These are phyloP conservation scores for Acanthurus lineatus DNA, from an alignment of 2,797 vertebrate genomes.

Conservation along the genomic window DNA sequence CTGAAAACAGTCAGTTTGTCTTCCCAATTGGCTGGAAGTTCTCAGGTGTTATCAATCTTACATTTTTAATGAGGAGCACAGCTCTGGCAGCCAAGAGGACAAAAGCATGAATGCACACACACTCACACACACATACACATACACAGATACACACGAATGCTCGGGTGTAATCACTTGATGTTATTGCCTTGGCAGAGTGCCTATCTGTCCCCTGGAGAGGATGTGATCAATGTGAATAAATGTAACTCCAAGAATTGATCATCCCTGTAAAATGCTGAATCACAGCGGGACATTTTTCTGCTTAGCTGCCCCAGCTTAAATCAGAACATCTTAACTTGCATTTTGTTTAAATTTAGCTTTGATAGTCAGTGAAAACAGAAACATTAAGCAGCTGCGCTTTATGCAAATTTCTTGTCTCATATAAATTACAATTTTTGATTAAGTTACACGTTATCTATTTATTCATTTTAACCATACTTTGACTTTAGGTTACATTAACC, in stretches of 20 bases:
- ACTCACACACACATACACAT: conserved; percentile 1
- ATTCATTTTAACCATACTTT: too few species aligned
- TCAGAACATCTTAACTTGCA: background rate
- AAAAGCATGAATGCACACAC: background rate
- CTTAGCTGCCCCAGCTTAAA: background rate
- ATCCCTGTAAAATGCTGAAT: background rate
- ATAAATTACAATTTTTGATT: too few species aligned
- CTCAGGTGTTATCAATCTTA: conserved; percentile 30
- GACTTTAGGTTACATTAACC: too few species aligned
- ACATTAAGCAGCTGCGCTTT: background rate
- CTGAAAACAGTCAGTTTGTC: background rate
- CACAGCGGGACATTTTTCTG: background rate
- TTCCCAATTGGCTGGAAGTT: background rate
- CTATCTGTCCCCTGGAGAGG: conserved; percentile 4
- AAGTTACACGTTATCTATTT: too few species aligned
- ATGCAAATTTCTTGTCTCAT: background rate
- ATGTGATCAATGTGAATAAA: conserved; percentile 7
- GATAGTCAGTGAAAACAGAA: background rate
- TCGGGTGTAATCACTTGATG: conserved; percentile 38
- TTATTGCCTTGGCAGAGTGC: conserved; percentile 16
- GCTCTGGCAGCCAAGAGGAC: background rate
- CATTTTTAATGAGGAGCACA: conserved; percentile 3
- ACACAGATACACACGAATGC: background rate
- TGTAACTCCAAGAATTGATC: background rate
- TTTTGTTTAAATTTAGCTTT: background rate